Conservation (phyloP, 2,888 invertebrate species). For the Cantharis flavilabris region DNA sequence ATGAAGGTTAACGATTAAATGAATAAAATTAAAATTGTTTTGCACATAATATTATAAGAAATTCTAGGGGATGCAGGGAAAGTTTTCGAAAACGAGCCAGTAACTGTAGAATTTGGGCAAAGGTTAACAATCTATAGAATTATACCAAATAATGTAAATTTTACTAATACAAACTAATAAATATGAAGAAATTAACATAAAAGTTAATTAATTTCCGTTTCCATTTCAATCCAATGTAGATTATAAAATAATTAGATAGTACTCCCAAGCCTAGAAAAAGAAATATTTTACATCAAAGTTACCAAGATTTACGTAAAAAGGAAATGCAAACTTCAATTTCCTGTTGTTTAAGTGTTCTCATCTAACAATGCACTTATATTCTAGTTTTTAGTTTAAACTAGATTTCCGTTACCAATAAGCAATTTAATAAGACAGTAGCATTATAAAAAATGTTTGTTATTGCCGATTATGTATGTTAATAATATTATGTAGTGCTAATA, state of each 20-base stretch:
- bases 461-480: no score
- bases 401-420: constrained; percentile 3
- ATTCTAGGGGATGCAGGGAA: not conserved
- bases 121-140: not conserved
- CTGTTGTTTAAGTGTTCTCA: constrained; percentile 12
- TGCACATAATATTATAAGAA: not conserved
- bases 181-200: not conserved
- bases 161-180: not conserved
- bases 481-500: no score
- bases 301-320: constrained; percentile 1
- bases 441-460: not conserved
- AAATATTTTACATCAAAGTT: not conserved
- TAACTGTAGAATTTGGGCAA: not conserved
- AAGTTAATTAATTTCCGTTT: not conserved
- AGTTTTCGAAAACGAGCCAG: not conserved
- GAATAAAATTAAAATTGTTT: not conserved
- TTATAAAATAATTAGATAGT: not conserved
- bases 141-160: not conserved
- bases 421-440: not conserved
- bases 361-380: constrained; percentile 12
- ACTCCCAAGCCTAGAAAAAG: not conserved
- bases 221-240: not conserved
- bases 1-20: constrained; percentile 4
- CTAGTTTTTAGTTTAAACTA: constrained; percentile 6
- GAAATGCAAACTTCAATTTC: constrained; percentile 21